Evolutionary conservation across 2,888 invertebrate species (phyloP), one percentile per base, ranked within the genome.

Genomic region (Callimorpha dominula): DNA sequence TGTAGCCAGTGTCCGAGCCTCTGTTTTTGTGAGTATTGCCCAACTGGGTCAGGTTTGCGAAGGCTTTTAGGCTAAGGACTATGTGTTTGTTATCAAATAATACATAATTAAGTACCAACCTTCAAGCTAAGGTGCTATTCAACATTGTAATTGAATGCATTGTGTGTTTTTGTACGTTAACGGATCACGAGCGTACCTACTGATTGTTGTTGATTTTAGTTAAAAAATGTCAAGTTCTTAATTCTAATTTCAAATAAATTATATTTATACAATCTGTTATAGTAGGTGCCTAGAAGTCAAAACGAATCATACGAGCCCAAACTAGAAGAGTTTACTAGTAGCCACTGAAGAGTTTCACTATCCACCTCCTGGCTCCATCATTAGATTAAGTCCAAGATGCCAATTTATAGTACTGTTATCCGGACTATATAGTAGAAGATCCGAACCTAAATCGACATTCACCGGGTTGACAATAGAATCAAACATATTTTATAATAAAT

Each of bases 31-130:
- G 69, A 74, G 65, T 62, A 50, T 85, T 85, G 46, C 78, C 8
- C 72, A 87, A 85, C 70, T 78, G 46, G 83, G 86, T 85, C 86
- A 85, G 83, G 85, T 86, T 84, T 84, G 78, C 64, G 72, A 57
- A 76, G 68, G 60, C 68, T 78, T 79, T 78, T 70, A 75, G 78
- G 76, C 78, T 79, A 81, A 85, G 85, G 80, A 72, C 78, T 78
- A 20, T 40, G 20, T 50, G 54, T 17, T 31, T 60, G 52, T 72
- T 79, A 81, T 79, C 73, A 77, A 82, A 82, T 78, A 77, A 74
- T 75, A 77, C 72, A 54, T 71, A 74, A 76, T 72, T 75, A 71
- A 54, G 43, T 31, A 50, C 6, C 63, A 70, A 75, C 83, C 78
- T 81, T 74, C 60, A n/a, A 40, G n/a, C n/a, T 50, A 46, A 57